Evolutionary conservation across 2,113 vertebrate genomes (phyloP).

Genomic region (Nannospalax galili): DNA sequence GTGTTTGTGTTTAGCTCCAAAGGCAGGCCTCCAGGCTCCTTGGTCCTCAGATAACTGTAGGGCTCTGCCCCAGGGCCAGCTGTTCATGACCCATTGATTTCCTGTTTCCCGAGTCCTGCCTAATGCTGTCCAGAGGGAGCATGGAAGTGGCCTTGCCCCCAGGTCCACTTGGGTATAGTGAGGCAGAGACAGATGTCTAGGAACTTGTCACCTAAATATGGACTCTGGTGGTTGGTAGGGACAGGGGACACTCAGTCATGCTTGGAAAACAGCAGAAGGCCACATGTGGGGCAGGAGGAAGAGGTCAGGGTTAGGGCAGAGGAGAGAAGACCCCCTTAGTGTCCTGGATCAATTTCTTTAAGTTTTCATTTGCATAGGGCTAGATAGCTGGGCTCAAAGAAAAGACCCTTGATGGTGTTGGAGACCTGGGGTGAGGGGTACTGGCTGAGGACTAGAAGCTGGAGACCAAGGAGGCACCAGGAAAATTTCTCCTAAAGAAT

Average conservation of each 20-base stretch:
- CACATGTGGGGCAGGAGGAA: no score
- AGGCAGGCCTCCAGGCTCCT: neutral
- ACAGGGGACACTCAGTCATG: neutral
- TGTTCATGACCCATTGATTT: no score
- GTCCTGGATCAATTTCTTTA: neutral
- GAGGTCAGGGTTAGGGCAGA: neutral
- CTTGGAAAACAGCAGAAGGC: no score
- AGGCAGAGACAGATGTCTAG: neutral
- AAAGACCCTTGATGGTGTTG: neutral
- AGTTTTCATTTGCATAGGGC: neutral
- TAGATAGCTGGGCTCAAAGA: neutral
- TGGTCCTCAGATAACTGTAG: neutral
- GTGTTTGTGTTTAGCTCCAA: neutral
- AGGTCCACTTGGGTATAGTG: neutral
- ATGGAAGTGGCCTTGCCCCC: neutral
- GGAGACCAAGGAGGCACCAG: neutral
- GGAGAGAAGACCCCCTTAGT: neutral
- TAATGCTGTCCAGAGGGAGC: neutral
- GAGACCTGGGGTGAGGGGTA: neutral
- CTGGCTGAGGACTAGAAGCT: accelerated
- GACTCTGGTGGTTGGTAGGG: neutral
- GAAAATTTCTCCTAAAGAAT: neutral
- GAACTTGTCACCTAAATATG: neutral
- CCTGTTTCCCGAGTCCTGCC: neutral
- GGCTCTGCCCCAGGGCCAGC: accelerated